Evolutionary conservation across 2,113 vertebrate species (phyloP), one percentile per base, ranked within the genome.

Genomic region (Pao palembangensis): DNA sequence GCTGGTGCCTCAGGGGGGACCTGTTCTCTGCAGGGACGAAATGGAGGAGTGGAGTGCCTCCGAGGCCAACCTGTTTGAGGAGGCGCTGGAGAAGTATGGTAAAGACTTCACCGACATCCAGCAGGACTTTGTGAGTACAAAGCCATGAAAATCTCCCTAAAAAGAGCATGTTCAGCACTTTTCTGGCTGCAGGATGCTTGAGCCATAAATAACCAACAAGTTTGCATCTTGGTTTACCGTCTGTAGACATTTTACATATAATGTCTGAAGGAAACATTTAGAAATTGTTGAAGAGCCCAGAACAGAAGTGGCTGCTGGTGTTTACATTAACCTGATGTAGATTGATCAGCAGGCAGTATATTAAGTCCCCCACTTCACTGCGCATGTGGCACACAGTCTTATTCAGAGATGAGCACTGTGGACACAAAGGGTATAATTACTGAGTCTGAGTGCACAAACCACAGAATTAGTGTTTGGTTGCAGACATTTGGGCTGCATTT

Each of bases 41-140:
- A 99, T 99, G 97, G 97, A 99, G 81, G 97, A 99, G 83, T 99
- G 97, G 97, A 98, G 96, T 6, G 94, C 97, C 43, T 98, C 96
- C 0, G 97, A 99, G 89, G 97, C 97, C 83, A 96, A 96, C 86
- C 91, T 98, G 55, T 99, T 99, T 0, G 97, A 99, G 83, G 97
- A 99, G 81, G 97, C 97, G 0, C 88, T 99, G 51, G 97, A 99
- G 87, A 99, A 98, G 80, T 99, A 99, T 0, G 97, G 97, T 78
- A 99, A 99, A 77, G 97, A 99, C 86, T 99, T 99, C 89, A 96
- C 94, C 1, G 97, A 99, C 70, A 99, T 99, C 80, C 96, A 98
- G 69, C 97, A 98, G 78, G 97, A 99, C 83, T 99, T 98, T 84
- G 97, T 99, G 83, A 94, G 97, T 96, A n/a, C 19, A 20, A 6